Percentiles rank a stretch among this genome's conserved stretches.
Conservation (phyloP, 2,797 vertebrate species). For the Momotus momota region DNA sequence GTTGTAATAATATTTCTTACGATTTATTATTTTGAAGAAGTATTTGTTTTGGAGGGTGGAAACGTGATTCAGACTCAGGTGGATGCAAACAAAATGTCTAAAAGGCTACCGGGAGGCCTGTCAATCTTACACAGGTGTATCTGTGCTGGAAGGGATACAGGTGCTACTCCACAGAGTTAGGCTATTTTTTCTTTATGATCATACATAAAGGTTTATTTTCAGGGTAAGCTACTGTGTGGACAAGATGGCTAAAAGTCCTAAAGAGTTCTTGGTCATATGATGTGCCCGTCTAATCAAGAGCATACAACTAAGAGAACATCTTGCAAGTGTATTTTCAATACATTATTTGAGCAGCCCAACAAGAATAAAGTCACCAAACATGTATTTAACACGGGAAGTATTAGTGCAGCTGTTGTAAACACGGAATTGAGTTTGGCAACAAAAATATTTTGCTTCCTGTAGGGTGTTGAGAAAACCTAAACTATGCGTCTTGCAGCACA, state of each 20-base stretch:
- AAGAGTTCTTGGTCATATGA: not conserved
- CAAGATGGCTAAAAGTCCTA: not conserved
- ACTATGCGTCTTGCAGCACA: not conserved
- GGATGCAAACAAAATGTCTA: not conserved
- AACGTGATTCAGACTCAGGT: not conserved
- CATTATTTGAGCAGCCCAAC: not conserved
- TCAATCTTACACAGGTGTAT: not conserved
- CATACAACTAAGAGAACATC: fast-evolving
- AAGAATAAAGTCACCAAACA: not conserved
- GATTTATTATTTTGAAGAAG: fast-evolving
- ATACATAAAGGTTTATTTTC: not conserved
- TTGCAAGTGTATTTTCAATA: not conserved
- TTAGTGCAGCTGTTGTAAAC: not conserved
- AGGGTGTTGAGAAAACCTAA: not conserved
- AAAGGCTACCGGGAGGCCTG: not conserved
- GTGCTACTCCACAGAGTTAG: not conserved
- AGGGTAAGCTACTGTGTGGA: not conserved
- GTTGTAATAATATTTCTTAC: not conserved
- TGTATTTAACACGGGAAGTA: not conserved
- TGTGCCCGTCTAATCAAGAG: not conserved
- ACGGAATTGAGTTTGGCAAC: not conserved
- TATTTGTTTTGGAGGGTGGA: not conserved
- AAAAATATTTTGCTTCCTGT: not conserved
- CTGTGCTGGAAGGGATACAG: not conserved
- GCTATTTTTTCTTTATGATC: not conserved